Evolutionary conservation across 2,888 invertebrate species (phyloP).

Genomic region (Erebia aethiops): DNA sequence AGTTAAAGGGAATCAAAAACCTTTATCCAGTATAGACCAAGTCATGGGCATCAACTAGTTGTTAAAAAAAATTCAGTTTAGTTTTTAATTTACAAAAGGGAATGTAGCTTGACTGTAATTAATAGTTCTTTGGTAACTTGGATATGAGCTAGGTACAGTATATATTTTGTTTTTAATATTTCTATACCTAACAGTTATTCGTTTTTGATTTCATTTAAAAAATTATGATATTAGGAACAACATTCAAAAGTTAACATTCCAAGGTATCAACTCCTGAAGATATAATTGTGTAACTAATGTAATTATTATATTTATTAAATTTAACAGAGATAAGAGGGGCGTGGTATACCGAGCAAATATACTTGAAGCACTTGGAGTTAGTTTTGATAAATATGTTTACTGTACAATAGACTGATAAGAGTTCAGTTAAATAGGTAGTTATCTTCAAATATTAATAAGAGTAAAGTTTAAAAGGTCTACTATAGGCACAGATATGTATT

Average conservation of each 20-base stretch:
- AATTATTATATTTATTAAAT: conserved; percentile 1
- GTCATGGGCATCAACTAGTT: too few relatives aligned
- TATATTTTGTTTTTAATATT: too few relatives aligned
- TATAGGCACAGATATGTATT: too few relatives aligned
- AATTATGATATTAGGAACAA: neutral
- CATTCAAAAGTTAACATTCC: neutral
- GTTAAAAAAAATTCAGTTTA: too few relatives aligned
- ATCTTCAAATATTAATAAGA: neutral
- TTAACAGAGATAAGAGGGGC: conserved; percentile 9
- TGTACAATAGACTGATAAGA: conserved; percentile 11
- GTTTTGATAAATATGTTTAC: conserved; percentile 6
- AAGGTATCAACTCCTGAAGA: neutral
- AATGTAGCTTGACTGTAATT: too few relatives aligned
- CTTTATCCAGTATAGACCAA: too few relatives aligned
- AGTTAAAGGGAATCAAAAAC: too few relatives aligned
- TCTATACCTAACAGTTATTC: too few relatives aligned
- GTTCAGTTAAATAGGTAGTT: neutral
- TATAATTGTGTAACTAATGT: neutral
- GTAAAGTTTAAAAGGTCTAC: neutral
- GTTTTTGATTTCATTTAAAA: neutral
- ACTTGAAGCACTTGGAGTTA: neutral
- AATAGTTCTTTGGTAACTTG: too few relatives aligned
- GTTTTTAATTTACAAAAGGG: too few relatives aligned
- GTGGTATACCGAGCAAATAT: conserved; percentile 8
- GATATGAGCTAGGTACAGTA: too few relatives aligned